A percentile compares a stretch with the other conserved stretches of the same genome.
Conservation (phyloP, 2,113 vertebrate species). For the Quiscalus mexicanus region DNA sequence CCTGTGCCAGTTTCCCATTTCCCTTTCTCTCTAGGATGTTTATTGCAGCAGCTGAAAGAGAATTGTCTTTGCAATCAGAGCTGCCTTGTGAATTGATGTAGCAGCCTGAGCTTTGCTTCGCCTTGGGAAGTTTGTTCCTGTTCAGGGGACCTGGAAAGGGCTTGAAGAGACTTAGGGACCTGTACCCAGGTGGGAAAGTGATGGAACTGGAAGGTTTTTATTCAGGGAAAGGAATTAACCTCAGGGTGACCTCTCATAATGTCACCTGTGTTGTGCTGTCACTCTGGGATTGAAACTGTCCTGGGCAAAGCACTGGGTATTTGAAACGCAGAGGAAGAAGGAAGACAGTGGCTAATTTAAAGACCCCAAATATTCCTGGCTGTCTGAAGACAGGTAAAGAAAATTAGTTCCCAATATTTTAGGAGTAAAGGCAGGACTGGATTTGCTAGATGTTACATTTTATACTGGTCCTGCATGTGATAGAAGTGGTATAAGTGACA, state of each 20-base stretch:
- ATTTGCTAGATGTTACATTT: neutral
- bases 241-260: neutral
- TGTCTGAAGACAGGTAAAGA: neutral
- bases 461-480: neutral
- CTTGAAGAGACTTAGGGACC: neutral
- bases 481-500: neutral
- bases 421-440: neutral
- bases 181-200: neutral
- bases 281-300: neutral
- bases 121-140: neutral
- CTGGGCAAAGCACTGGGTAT: neutral
- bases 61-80: neutral
- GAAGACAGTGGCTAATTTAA: neutral
- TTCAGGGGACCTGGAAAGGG: neutral
- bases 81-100: neutral
- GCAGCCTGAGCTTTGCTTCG: neutral
- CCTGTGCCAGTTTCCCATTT: neutral
- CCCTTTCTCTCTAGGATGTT: neutral
- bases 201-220: neutral
- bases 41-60: neutral
- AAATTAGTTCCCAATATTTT: neutral
- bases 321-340: neutral
- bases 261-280: neutral
- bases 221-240: neutral
- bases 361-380: neutral